Conservation (phyloP, 1,140 invertebrate genomes). For the Holotrichia oblita region DNA sequence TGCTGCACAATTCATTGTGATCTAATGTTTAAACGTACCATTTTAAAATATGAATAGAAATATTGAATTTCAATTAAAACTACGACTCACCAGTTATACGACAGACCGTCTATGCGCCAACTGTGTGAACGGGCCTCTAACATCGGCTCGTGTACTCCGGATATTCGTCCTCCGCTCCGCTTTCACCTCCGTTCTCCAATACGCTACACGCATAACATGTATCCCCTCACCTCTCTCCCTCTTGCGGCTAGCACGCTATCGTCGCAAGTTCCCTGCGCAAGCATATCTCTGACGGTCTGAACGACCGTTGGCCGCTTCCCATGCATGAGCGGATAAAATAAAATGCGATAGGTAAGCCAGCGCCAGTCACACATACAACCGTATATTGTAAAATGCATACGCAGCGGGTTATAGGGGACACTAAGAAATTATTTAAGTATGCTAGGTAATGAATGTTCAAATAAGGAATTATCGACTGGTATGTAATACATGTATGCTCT, state of each 20-base stretch:
- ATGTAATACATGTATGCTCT: too few relatives aligned
- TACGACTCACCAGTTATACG: neutral
- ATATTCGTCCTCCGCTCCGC: conserved; percentile 8
- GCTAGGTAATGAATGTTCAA: too few relatives aligned
- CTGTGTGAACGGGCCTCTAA: neutral
- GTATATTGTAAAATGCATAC: neutral
- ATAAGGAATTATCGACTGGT: too few relatives aligned
- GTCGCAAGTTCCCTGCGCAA: neutral
- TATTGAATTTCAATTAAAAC: too few relatives aligned
- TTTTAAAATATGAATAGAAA: neutral
- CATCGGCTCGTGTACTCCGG: conserved; percentile 10
- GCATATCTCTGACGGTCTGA: neutral
- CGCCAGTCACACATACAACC: neutral
- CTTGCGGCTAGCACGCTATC: neutral
- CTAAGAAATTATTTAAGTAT: too few relatives aligned
- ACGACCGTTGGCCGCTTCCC: neutral
- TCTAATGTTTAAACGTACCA: neutral
- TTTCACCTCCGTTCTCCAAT: conserved; percentile 1
- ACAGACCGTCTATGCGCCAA: neutral
- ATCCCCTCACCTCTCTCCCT: neutral
- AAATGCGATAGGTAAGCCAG: neutral
- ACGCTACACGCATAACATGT: neutral
- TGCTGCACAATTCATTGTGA: neutral
- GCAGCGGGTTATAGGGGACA: too few relatives aligned
- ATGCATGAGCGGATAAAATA: neutral